Base-by-base conservation (phyloP, 2,113 vertebrate genomes). In the Atrichornis clamosus region DNA sequence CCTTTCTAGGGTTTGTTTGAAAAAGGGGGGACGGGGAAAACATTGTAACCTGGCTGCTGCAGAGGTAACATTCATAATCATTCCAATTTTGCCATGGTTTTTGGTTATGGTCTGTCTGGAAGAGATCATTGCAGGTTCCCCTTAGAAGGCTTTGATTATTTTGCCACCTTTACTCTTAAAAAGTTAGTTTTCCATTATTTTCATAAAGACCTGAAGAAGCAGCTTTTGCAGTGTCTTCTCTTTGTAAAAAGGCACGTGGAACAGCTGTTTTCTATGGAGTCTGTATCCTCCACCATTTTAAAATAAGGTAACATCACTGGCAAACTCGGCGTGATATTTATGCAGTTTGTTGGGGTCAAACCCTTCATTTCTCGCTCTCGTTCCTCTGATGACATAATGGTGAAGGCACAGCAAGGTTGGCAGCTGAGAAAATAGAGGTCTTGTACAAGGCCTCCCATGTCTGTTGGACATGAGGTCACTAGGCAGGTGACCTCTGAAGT, bases 21-120 rank as follows among this genome's bases (percentile, higher is more conserved):
- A 77, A 96, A 95, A 65, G 28, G 1, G n/a, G 41, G 80, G 63
- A 91, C 85, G 87, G 50, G 78, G 44, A 58, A 64, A 91, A 75
- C 44, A 53, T 58, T 41, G 35, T 89, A 39, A 74, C 35, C 49
- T 89, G 79, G 30, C 32, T 91, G 39, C 46, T 86, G 30, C 69
- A 64, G 52, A 28, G 47, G 19, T 52, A 74, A 35, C 15, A 11
- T 32, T 41, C 44, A 58, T 88, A 64, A 59, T 87, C 9, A 13
- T 74, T 64, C 28, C 27, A 81, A 41, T 37, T 60, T 86, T 97
- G 78, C 74, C 19, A 9, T 67, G 32, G 4, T 58, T 82, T 87
- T 82, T 87, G 41, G 8, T 37, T 84, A 12, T 44, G 20, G 18
- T 79, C 27, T 79, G 15, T 52, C 62, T 87, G 56, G 70, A 95